Conservation (phyloP, 1,140 invertebrate genomes). For the Chelonus insularis region DNA sequence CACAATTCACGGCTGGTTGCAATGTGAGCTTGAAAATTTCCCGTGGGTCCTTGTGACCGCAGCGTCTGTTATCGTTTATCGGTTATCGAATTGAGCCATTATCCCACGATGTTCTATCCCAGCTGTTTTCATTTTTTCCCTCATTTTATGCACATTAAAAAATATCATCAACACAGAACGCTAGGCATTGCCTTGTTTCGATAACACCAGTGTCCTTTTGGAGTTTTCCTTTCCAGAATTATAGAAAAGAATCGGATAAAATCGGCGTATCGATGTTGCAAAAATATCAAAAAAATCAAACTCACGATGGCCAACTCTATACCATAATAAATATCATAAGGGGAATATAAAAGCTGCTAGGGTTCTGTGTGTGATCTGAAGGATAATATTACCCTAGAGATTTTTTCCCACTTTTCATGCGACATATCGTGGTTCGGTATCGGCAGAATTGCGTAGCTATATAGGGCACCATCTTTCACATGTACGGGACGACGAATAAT, state of each 20-base stretch:
- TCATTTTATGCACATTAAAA: neutral
- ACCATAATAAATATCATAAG: neutral
- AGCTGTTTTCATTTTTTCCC: constrained; percentile 10
- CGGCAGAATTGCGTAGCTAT: neutral
- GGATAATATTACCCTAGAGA: constrained; percentile 28
- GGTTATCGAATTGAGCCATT: constrained; percentile 52
- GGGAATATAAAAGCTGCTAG: no score
- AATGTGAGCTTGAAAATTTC: constrained; percentile 38
- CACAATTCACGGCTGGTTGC: constrained; percentile 36
- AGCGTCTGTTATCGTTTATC: constrained; percentile 43
- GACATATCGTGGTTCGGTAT: no score
- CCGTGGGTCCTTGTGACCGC: constrained; percentile 32
- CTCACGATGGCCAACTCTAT: no score
- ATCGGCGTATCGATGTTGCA: neutral
- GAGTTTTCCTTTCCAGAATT: no score
- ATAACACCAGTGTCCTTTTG: no score
- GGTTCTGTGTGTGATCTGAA: constrained; percentile 17
- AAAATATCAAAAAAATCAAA: neutral
- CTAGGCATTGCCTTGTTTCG: no score
- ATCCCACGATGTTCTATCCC: constrained; percentile 26
- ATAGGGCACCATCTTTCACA: neutral
- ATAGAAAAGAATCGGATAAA: no score
- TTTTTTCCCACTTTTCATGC: neutral
- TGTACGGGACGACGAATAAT: neutral
- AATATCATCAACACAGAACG: neutral